Evolutionary conservation across 2,113 vertebrate species (phyloP).

Genomic region (Cynoglossus semilaevis): DNA sequence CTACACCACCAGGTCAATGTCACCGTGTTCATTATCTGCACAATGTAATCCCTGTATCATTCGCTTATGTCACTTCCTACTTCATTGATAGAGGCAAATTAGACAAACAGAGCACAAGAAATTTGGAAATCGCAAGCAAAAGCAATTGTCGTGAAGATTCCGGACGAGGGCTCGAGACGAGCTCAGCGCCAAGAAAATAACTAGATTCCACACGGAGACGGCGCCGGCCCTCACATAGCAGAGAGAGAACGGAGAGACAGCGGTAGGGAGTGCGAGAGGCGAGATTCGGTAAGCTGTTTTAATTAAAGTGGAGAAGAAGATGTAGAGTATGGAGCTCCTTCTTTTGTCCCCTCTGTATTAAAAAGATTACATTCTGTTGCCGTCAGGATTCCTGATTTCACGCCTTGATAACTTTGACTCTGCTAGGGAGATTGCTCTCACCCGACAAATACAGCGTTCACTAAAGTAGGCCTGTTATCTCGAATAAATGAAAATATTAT

Average conservation of each 20-base stretch:
- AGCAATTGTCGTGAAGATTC: constrained; percentile 48
- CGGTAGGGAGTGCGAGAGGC: constrained; percentile 29
- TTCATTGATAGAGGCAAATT: constrained; percentile 13
- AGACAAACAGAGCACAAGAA: constrained; percentile 14
- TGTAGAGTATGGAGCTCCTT: constrained; percentile 61
- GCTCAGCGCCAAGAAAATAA: constrained; percentile 52
- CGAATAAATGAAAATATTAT: constrained; percentile 77
- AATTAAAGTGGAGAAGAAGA: constrained; percentile 76
- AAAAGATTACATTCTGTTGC: constrained; percentile 78
- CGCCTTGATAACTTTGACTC: constrained; percentile 74
- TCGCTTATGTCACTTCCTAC: constrained; percentile 30
- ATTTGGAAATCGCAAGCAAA: constrained; percentile 41
- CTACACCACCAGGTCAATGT: background rate
- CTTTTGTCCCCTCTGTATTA: constrained; percentile 76
- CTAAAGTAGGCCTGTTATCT: constrained; percentile 68
- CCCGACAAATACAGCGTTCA: constrained; percentile 62
- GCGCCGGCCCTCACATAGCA: constrained; percentile 44
- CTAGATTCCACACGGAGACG: constrained; percentile 55
- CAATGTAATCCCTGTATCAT: constrained; percentile 35
- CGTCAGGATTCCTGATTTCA: constrained; percentile 79
- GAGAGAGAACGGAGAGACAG: constrained; percentile 33
- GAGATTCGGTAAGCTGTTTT: constrained; percentile 63
- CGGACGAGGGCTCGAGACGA: constrained; percentile 41
- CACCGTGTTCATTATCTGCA: constrained; percentile 18
- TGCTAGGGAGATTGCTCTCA: constrained; percentile 63